Evolutionary conservation across 2,113 vertebrate species (phyloP).

Genomic region (Garra rufa): DNA sequence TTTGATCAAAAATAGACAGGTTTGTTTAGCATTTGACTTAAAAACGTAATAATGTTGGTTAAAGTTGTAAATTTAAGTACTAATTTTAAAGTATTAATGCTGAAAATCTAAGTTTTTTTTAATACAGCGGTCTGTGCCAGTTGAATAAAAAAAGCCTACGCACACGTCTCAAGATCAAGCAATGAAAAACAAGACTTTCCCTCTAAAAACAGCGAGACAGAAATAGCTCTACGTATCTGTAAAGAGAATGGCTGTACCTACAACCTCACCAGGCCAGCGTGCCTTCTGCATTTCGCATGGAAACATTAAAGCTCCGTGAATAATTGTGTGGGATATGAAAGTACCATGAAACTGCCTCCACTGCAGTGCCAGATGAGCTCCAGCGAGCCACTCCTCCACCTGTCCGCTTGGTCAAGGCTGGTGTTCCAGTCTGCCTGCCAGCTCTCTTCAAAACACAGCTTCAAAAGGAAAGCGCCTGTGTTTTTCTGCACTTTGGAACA

Average conservation of each 20-base stretch:
- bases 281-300: conserved; percentile 35
- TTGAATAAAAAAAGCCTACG: background rate
- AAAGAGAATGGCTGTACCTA: conserved; percentile 5
- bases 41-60: background rate
- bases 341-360: conserved; percentile 60
- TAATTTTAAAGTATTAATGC: background rate
- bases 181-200: background rate
- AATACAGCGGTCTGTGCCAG: background rate
- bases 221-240: background rate
- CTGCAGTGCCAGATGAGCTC: conserved; percentile 63
- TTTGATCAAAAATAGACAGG: too few species aligned
- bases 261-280: conserved; percentile 2
- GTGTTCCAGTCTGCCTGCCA: conserved; percentile 44
- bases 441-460: conserved; percentile 37
- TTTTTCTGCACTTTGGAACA: conserved; percentile 39
- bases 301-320: conserved; percentile 55
- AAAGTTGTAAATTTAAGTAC: background rate
- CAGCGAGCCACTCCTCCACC: conserved; percentile 65
- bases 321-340: conserved; percentile 57
- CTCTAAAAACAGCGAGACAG: background rate
- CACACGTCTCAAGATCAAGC: background rate
- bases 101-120: background rate
- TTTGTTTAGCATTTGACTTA: too few species aligned
- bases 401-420: conserved; percentile 62
- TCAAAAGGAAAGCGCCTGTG: conserved; percentile 40